Conservation (phyloP, 2,888 invertebrate species). For the Ptilodon capucinus region DNA sequence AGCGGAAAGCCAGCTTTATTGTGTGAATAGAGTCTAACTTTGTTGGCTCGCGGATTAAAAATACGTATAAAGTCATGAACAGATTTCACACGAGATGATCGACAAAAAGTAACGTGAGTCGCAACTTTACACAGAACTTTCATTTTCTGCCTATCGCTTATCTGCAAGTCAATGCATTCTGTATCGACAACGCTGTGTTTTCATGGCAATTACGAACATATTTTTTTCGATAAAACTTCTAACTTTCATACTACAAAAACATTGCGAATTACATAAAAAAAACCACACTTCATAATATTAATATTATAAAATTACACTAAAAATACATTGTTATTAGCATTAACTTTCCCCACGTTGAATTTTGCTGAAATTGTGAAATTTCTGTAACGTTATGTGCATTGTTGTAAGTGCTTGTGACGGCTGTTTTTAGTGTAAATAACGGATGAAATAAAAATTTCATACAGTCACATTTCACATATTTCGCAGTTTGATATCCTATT, state of each 20-base stretch:
- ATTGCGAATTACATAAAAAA: background rate
- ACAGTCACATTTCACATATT: background rate
- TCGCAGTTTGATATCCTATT: background rate
- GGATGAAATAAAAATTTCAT: background rate
- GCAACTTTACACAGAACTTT: slow-evolving; percentile 63
- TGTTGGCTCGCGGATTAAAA: slow-evolving; percentile 27
- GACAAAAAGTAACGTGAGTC: slow-evolving; percentile 62
- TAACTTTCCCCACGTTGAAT: background rate
- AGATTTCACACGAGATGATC: slow-evolving; percentile 69
- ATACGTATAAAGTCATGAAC: slow-evolving; percentile 39
- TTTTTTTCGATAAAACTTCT: slow-evolving; percentile 15
- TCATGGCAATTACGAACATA: slow-evolving; percentile 15
- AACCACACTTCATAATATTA: background rate
- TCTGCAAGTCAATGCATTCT: slow-evolving; percentile 44
- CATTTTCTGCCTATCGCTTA: slow-evolving; percentile 58
- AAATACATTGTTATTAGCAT: background rate
- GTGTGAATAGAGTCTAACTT: slow-evolving; percentile 19
- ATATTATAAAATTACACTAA: slow-evolving; percentile 3
- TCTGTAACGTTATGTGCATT: background rate
- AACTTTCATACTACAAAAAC: background rate
- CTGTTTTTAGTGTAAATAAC: background rate
- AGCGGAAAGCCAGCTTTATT: no score
- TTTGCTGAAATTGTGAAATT: background rate
- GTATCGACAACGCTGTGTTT: slow-evolving; percentile 14
- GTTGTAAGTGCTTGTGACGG: background rate